Base-by-base conservation (phyloP, 2,888 invertebrate genomes). In the Parasteatoda lunata region DNA sequence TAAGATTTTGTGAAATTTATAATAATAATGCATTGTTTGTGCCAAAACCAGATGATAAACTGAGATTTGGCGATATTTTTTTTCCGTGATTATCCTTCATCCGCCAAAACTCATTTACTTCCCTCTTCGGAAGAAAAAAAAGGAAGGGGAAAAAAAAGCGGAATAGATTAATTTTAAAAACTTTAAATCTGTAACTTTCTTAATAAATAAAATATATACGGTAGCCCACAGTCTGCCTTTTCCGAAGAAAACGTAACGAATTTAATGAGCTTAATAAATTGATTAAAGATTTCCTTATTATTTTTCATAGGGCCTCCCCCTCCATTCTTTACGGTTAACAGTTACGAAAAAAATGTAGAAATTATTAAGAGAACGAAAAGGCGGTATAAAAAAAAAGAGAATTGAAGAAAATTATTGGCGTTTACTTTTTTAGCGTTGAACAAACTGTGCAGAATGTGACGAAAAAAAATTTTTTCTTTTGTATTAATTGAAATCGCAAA, bases 1-100 rank as follows among this genome's bases (percentile, higher is more conserved):
- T 11, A n/a, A 9, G 13, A n/a, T 65, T 68, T 70, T 66, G 54
- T 65, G 73, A 83, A 88, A 88, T 88, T 88, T 88, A 88, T 88
- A 83, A 82, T 88, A 88, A 88, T 88, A 88, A 88, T 79, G 88
- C 88, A 88, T 88, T 88, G 88, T 88, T 88, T 88, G 88, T 88
- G 88, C 83, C 88, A 88, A 11, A 64, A 49, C 64, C 88, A 88
- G 81, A 83, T 88, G 88, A 88, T 88, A 82, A 88, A 83, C 88
- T 83, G 86, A 77, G 85, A 86, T 86, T 86, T 86, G 80, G 15
- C 45, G 76, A 66, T 4, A 59, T 76, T 76, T 76, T 76, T 76
- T 47, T 47, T 11, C 30, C 30, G 30, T 30, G 30, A 30, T 30
- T 30, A 30, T 30, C 30, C 30, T 69, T 75, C 72, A 64, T 64